Evolutionary conservation across 2,888 invertebrate genomes (phyloP).

Genomic region (Capitulum mitella): DNA sequence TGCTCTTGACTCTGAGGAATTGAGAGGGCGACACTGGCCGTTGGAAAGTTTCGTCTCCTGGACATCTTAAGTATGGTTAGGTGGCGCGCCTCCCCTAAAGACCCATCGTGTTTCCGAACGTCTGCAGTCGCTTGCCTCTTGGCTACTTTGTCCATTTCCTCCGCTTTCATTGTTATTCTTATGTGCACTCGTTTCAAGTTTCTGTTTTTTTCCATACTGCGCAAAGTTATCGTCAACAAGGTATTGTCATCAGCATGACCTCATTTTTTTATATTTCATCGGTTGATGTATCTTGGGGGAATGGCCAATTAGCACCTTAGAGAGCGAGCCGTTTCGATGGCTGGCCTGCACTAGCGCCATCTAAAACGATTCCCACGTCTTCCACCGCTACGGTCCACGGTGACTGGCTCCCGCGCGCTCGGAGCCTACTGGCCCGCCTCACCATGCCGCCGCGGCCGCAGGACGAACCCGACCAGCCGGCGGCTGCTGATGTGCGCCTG

Average conservation of each 20-base stretch:
- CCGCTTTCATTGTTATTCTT: too few species aligned
- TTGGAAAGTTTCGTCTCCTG: background rate
- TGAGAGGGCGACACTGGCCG: background rate
- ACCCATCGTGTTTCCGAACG: too few species aligned
- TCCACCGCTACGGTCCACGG: background rate
- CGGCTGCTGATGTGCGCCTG: slow-evolving; percentile 90
- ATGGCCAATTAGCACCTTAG: background rate
- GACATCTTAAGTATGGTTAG: background rate
- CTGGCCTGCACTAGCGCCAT: too few species aligned
- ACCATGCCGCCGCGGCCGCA: background rate
- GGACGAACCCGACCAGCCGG: slow-evolving; percentile 67
- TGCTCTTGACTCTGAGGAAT: background rate
- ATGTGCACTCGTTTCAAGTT: too few species aligned
- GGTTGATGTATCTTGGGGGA: too few species aligned
- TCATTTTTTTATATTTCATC: too few species aligned
- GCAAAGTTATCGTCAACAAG: too few species aligned
- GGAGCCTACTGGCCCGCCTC: too few species aligned
- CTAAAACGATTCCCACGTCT: too few species aligned
- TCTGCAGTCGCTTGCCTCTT: background rate
- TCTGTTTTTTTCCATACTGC: too few species aligned
- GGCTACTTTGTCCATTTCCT: background rate
- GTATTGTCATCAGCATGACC: too few species aligned
- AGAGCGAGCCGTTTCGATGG: background rate
- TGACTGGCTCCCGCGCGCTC: too few species aligned
- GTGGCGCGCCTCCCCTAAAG: background rate